Conservation (phyloP, 2,113 vertebrate species). For the Ammodytes dubius region DNA sequence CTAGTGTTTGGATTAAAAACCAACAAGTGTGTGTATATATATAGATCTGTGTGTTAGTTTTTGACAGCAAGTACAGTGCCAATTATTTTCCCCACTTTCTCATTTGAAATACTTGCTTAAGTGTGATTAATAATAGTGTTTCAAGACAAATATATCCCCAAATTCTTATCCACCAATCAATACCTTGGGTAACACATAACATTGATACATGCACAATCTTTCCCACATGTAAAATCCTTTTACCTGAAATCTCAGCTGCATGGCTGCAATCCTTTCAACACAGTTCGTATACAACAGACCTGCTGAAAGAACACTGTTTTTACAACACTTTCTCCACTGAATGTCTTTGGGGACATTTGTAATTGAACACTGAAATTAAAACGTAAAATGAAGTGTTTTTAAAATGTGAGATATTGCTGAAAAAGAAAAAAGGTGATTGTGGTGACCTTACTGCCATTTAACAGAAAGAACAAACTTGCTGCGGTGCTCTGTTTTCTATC, state of each 20-base stretch:
- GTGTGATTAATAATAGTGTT: background rate
- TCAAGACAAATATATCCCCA: constrained; percentile 7
- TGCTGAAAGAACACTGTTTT: constrained; percentile 58
- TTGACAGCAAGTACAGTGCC: constrained; percentile 6
- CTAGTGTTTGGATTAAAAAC: constrained; percentile 50
- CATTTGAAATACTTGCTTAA: constrained; percentile 12
- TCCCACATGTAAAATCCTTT: constrained; percentile 21
- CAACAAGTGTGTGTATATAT: constrained; percentile 20
- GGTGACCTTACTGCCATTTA: constrained; percentile 47
- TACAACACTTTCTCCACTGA: constrained; percentile 28
- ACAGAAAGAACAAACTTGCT: constrained; percentile 35
- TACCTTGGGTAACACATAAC: constrained; percentile 13
- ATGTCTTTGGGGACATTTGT: constrained; percentile 34
- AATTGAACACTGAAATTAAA: constrained; percentile 58
- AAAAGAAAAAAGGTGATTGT: constrained; percentile 10
- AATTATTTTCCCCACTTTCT: background rate
- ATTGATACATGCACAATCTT: constrained; percentile 30
- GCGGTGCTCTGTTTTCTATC: constrained; percentile 10
- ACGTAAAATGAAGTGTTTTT: constrained; percentile 12
- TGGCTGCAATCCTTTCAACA: constrained; percentile 20
- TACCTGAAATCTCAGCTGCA: constrained; percentile 9
- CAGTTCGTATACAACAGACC: constrained; percentile 16
- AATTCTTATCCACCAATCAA: background rate
- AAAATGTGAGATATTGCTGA: background rate
- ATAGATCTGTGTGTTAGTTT: constrained; percentile 13